Conservation (phyloP, 2,113 vertebrate species). For the Pterocles burchelli region DNA sequence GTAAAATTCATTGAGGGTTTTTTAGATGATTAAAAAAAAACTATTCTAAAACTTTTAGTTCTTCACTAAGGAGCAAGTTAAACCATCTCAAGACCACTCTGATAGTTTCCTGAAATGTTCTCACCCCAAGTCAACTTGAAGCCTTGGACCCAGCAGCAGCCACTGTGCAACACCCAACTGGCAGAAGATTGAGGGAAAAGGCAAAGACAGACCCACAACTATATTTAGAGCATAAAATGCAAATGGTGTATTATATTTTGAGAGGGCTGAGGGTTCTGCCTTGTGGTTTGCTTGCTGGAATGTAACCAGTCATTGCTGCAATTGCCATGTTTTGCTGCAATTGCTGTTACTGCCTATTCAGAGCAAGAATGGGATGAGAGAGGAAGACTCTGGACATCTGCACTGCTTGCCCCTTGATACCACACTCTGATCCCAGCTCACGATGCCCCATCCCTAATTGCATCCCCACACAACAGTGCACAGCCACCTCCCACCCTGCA, state of each 20-base stretch:
- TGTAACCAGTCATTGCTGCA: not conserved
- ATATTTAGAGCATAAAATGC: not conserved
- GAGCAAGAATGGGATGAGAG: not conserved
- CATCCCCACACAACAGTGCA: too few species aligned
- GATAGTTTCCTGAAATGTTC: fast-evolving
- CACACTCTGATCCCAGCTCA: not conserved
- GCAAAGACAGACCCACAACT: not conserved
- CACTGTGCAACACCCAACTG: not conserved
- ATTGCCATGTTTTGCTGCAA: not conserved
- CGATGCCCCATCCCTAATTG: fast-evolving
- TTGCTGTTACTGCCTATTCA: too few species aligned
- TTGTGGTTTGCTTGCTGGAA: not conserved
- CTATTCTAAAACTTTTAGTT: not conserved
- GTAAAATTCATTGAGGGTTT: not conserved
- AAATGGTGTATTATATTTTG: not conserved
- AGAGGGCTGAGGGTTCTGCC: not conserved
- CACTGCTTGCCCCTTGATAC: not conserved
- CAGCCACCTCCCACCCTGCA: too few species aligned
- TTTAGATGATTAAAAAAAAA: not conserved
- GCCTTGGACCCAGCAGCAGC: not conserved
- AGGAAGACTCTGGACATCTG: too few species aligned
- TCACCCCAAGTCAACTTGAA: not conserved
- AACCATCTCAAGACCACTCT: not conserved
- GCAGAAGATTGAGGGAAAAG: not conserved
- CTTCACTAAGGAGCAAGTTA: not conserved